Base-by-base conservation (phyloP, 2,888 invertebrate species). In the Teleiodes luculella region DNA sequence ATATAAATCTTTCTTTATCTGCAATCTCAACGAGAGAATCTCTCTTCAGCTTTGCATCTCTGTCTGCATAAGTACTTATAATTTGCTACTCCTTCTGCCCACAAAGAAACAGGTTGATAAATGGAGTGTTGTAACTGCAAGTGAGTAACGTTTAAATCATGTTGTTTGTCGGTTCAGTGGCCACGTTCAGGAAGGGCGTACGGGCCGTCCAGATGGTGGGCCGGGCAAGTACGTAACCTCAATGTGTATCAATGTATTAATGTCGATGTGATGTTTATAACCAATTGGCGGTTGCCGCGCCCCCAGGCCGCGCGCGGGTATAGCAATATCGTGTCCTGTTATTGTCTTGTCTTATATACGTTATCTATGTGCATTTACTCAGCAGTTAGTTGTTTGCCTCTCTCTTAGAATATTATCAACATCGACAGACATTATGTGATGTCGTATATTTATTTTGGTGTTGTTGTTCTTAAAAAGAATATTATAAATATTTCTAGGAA, bases 121-220 rank as follows among this genome's bases (percentile, higher is more conserved):
- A 76, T 69, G 66, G 72, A 68, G 64, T 64, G 57, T 57, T 59
- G 18, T 50, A 61, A 57, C 74, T 69, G 68, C 66, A 65, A 69
- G 61, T 72, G 70, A 78, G 73, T 64, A 78, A 37, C n/a, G n/a
- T 43, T 78, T 74, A 78, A 78, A 86, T 73, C 64, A 60, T 78
- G 70, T 84, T 87, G 70, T 88, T 89, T 89, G 82, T 86, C 84
- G 86, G 83, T 90, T 90, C 93, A 98, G 98, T 98, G 97, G 98
- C 98, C 87, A 97, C 98, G 91, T 99, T 99, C 96, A 97, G 98
- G 95, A 98, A 98, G 93, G 98, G 98, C 93, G 98, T 98, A 90
- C 96, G 98, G 91, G 98, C 98, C 92, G 97, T 98, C 92, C 98
- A 97, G 93, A 95, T 97, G 95, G 96, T 97, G 91, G 97, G 97